Base-by-base conservation (phyloP, 2,888 invertebrate genomes). In the Cosmopolites sordidus region DNA sequence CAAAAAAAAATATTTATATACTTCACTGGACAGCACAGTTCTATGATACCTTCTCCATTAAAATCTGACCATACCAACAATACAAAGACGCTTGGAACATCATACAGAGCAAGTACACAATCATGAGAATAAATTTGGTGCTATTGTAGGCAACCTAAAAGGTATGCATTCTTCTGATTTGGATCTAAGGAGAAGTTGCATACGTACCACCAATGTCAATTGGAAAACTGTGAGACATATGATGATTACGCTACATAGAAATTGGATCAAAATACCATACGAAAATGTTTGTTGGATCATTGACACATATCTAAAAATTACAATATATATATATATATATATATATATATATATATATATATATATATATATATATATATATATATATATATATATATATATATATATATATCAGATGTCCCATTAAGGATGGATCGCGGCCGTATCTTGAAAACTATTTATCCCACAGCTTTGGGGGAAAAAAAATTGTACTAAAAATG, bases 21-120 rank as follows among this genome's bases (percentile, higher is more conserved):
- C n/a, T n/a, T n/a, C n/a, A n/a, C n/a, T n/a, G n/a, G 3, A 5
- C 22, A 22, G 22, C 22, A 22, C 8, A 22, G 9, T 11, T 12
- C 5, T 33, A 2, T 22, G 1, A 41, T 52, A 64, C 65, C 51
- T 59, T 59, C 39, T 61, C 59, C 58, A 62, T 64, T 8, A 65
- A 37, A 14, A 51, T 30, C 15, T 65, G 60, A 11, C 65, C 65
- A 50, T 55, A 60, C 64, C 64, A 63, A 44, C 64, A 62, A 38
- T 64, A 64, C 37, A 64, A 54, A 11, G 51, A 46, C 5, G 63
- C 47, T 51, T 65, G 64, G 38, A 51, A 60, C 57, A 59, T 60
- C 62, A 64, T 64, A 43, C 60, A 60, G 4, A 46, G 48, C 6
- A 63, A 56, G 51, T 64, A 65, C 5, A 53, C 30, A 12, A 58